Base-by-base conservation (phyloP, 2,113 vertebrate genomes). In the Onychorhynchus coronatus region DNA sequence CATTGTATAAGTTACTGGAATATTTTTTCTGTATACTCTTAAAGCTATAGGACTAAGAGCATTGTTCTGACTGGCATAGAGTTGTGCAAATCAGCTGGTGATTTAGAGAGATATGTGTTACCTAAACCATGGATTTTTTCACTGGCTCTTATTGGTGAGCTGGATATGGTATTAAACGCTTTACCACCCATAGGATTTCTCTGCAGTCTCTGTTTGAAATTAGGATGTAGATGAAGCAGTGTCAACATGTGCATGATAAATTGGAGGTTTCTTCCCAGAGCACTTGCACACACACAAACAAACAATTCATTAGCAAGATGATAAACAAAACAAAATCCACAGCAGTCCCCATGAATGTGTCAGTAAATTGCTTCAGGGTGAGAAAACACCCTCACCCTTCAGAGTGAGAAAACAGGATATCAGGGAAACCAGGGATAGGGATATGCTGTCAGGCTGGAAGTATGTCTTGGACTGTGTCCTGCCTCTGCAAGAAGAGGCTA, bases 261-360 rank as follows among this genome's bases (percentile, higher is more conserved):
- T 81, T 81, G 96, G 75, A 95, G 52, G 72, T 68, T 94, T 94
- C 59, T 93, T 95, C 73, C 3, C 0, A 2, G 56, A 88, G 68
- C 4, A 9, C 61, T 94, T 66, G 50, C 66, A 66, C 42, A 63
- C 42, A 65, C 37, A 61, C 80, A 82, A 87, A 91, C 80, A 93
- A 82, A 67, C 89, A 94, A 53, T 89, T 95, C 73, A 92, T 94
- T 97, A 95, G 66, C 56, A 68, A 75, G 65, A 95, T 0, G 22
- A 81, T 87, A 85, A 96, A 95, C 80, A 95, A 90, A 93, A 70
- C 71, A 73, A 92, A 96, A 21, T 24, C 86, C 85, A 86, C 88
- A 89, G 88, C 70, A 91, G 59, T 87, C 84, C 59, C 33, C 68
- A 67, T 0, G 0, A 80, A 77, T 11, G 30, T 67, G 50, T 67